A percentile compares a stretch with the other conserved stretches of the same genome.
Evolutionary conservation across 2,797 vertebrate species (phyloP).

Genomic region (Phrynocephalus guinanensis): DNA sequence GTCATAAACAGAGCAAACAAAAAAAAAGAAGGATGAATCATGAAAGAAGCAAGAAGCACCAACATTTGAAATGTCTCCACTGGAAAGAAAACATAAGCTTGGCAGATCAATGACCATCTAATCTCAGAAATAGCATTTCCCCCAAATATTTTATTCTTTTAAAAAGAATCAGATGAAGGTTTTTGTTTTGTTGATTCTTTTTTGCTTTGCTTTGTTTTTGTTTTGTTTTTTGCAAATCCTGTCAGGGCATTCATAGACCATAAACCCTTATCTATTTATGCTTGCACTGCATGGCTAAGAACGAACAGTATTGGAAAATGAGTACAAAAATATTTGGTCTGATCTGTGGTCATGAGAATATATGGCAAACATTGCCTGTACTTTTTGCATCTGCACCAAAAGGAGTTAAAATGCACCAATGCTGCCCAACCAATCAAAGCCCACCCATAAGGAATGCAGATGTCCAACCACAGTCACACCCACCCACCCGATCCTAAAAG

Average conservation of each 20-base stretch:
- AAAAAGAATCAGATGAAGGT: too few species aligned
- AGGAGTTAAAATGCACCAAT: too few species aligned
- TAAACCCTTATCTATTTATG: neutral
- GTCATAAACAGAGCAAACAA: neutral
- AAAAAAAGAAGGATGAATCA: neutral
- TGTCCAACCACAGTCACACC: too few species aligned
- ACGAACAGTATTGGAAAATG: neutral
- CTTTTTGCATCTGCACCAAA: too few species aligned
- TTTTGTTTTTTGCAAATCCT: neutral
- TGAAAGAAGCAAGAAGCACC: conserved; percentile 3
- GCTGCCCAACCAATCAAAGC: too few species aligned
- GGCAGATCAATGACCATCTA: neutral
- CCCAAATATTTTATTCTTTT: neutral
- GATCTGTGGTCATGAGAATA: neutral
- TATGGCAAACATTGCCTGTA: too few species aligned
- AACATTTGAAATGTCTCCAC: neutral
- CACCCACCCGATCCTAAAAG: too few species aligned
- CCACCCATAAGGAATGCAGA: too few species aligned
- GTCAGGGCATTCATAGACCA: neutral
- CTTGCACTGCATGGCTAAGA: neutral
- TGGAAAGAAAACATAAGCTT: neutral
- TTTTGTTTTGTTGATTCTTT: too few species aligned
- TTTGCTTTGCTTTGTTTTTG: too few species aligned
- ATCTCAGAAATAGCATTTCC: neutral
- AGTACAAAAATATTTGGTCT: neutral